Percentiles rank a stretch among this genome's conserved stretches.
These are phyloP conservation scores for Sesia bembeciformis DNA, from an alignment of 2,888 invertebrate species.

Conservation along the genomic window DNA sequence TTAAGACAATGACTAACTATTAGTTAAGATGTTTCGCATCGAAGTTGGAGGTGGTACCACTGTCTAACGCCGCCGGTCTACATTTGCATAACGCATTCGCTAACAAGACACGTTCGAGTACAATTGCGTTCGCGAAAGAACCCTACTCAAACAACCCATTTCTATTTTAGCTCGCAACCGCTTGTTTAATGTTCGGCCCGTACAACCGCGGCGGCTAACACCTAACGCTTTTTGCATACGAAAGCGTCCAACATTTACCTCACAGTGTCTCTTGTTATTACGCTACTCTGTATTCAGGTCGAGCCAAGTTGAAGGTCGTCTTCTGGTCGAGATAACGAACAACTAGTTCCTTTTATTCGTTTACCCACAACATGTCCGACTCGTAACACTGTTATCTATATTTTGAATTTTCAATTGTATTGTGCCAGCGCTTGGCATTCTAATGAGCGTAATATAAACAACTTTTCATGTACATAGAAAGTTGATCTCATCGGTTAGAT, in stretches of 20 bases:
- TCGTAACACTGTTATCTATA: conserved; percentile 2
- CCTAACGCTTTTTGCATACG: conserved; percentile 74
- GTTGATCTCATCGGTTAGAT: conserved; percentile 22
- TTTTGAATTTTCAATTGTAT: conserved; percentile 11
- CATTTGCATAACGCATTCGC: conserved; percentile 68
- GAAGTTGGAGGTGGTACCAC: neutral
- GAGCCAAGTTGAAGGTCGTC: conserved; percentile 62
- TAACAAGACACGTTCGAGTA: conserved; percentile 72
- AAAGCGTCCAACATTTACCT: conserved; percentile 59
- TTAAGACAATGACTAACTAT: neutral
- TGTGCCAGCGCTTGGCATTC: conserved; percentile 9
- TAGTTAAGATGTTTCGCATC: neutral
- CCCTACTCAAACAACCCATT: conserved; percentile 73
- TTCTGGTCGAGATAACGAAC: conserved; percentile 54
- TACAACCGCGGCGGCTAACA: conserved; percentile 70
- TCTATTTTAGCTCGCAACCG: conserved; percentile 67
- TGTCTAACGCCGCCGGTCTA: conserved; percentile 2
- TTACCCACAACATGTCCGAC: conserved; percentile 17
- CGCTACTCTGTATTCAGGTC: conserved; percentile 60
- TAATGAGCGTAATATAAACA: conserved; percentile 17
- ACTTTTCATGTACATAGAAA: conserved; percentile 16
- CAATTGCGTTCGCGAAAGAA: conserved; percentile 73
- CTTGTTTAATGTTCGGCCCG: conserved; percentile 72
- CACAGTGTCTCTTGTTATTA: conserved; percentile 63
- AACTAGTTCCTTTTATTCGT: conserved; percentile 42